Conservation (phyloP, 2,888 invertebrate genomes). For the Serripes groenlandicus region DNA sequence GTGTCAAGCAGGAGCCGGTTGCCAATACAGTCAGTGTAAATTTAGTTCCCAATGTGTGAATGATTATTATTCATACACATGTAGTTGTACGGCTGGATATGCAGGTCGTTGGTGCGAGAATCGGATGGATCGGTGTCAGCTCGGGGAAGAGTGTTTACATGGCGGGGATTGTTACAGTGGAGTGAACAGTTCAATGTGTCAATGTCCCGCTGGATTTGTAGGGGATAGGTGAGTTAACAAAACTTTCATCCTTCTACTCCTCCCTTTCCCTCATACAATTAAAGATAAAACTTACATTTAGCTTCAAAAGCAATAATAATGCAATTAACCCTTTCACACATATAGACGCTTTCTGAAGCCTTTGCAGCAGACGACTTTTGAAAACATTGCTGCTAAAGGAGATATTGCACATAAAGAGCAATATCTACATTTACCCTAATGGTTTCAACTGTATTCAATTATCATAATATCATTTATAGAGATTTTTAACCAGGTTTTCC, state of each 20-base stretch:
- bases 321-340: too few species aligned
- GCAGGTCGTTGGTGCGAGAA: slow-evolving; percentile 78
- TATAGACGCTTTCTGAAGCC: too few species aligned
- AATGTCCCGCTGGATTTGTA: slow-evolving; percentile 77
- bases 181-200: slow-evolving; percentile 72
- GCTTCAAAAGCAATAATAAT: too few species aligned
- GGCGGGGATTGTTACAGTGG: slow-evolving; percentile 79
- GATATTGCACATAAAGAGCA: too few species aligned
- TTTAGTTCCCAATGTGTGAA: slow-evolving; percentile 89
- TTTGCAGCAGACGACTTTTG: too few species aligned
- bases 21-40: slow-evolving; percentile 87
- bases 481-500: too few species aligned
- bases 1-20: slow-evolving; percentile 58
- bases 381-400: too few species aligned
- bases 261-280: neutral
- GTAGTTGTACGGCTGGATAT: slow-evolving; percentile 80
- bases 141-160: slow-evolving; percentile 88
- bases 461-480: too few species aligned
- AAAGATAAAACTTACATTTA: too few species aligned
- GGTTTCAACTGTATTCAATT: too few species aligned
- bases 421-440: too few species aligned
- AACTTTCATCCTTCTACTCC: neutral
- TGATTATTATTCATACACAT: slow-evolving; percentile 79
- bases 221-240: slow-evolving; percentile 74
- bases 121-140: slow-evolving; percentile 93